Evolutionary conservation across 2,113 vertebrate species (phyloP), one percentile per base, ranked within the genome.

Genomic region (Myrmophylax atrothorax): DNA sequence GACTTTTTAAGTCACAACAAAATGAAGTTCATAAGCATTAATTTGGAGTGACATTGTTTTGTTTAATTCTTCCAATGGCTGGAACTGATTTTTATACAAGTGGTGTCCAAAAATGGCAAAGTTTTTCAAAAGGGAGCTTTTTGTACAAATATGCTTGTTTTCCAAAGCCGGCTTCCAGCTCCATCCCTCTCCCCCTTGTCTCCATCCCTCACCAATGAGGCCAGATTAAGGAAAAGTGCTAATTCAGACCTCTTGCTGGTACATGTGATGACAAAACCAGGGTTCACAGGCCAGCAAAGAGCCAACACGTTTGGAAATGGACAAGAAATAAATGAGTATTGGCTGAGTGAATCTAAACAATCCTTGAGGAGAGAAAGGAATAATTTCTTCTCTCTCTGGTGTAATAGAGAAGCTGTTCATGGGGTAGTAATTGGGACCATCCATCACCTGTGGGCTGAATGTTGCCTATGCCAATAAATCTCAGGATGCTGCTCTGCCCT

Each of bases 391-490:
- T 80, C 29, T 73, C 53, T 66, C 46, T 50, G 8, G 46, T 70
- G 19, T 26, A 88, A 69, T 0, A 10, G 64, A 73, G 37, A 29
- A 73, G 23, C 12, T 0, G 1, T 49, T 85, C 55, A 35, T 9
- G 20, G 25, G 22, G 22, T 15, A 31, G 29, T 37, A 73, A 15
- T 38, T 69, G 13, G n/a, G 75, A 68, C 26, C 12, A 76, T 62
- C 40, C 38, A 35, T 2, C 1, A 1, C 60, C 69, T 69, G 38
- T 1, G 7, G 60, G 44, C 20, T 88, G 53, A 91, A 62, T 0
- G 0, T 67, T 9, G 1, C 0, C 0, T 3, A 0, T 26, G 12
- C 16, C 7, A 5, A 6, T 74, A 70, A 86, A 70, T 44, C 35
- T 46, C 8, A 73, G 59, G 31, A 58, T 12, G 25, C 29, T 80